Base-by-base conservation (phyloP, 1,140 invertebrate species). In the Aphis gossypii region DNA sequence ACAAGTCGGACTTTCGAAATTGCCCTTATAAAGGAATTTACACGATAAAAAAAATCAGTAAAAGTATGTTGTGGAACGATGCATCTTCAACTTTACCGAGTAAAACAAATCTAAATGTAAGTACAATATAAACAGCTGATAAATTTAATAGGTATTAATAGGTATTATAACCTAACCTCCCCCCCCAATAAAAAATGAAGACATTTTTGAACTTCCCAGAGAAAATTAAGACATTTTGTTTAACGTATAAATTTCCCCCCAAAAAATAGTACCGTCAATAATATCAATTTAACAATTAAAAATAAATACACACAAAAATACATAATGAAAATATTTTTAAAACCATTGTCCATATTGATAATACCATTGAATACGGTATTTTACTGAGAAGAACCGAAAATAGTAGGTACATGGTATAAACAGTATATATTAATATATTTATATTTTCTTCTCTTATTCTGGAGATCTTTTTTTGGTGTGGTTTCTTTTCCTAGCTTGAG, bases 1-100 rank as follows among this genome's bases (percentile, higher is more conserved):
- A 48, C 11, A 93, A 93, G 14, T 93, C 82, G 35, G 92, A 93
- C 23, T 93, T n/a, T 83, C 92, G n/a, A 86, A 93, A 56, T 56
- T 93, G 92, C 46, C 92, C 82, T 54, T 93, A 56, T 30, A 86
- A 84, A 93, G 92, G 92, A n/a, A 93, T 93, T 41, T 86, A 93
- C 35, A 14, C n/a, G 21, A 93, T 93, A 25, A 54, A 83, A n/a
- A 93, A 44, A 54, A 35, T 93, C 35, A 84, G 76, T 23, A 93
- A 83, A 86, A 93, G 82, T 44, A 83, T 93, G 35, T 82, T 48
- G 18, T 56, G 92, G 92, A 93, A 56, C 25, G 92, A 93, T 51
- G 44, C 46, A 14, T 48, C 90, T 35, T 46, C 92, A 38, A n/a
- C 54, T 83, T 92, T 48, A 35, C 51, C 35, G 38, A 44, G 48